Conservation (phyloP, 2,888 invertebrate species). For the Phengaris alcon region DNA sequence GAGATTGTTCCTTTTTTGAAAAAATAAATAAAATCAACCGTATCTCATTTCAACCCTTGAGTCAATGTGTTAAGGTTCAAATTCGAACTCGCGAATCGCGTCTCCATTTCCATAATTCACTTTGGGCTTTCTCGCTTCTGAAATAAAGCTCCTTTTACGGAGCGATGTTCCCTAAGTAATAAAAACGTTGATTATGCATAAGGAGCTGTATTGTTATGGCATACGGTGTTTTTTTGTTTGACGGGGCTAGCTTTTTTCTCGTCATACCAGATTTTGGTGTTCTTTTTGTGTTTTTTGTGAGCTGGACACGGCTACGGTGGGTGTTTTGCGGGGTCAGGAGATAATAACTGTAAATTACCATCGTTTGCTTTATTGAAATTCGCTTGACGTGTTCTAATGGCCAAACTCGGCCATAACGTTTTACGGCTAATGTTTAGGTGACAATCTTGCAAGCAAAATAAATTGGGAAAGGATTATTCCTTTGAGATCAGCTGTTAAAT, state of each 20-base stretch:
- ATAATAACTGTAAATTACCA: constrained; percentile 79
- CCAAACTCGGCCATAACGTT: constrained; percentile 47
- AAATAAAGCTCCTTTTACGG: constrained; percentile 76
- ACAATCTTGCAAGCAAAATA: neutral
- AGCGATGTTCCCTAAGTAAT: constrained; percentile 46
- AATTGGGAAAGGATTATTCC: constrained; percentile 13
- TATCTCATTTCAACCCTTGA: constrained; percentile 49
- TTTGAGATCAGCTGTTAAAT: neutral
- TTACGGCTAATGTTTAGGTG: constrained; percentile 32
- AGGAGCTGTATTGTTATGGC: constrained; percentile 38
- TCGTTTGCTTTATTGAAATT: constrained; percentile 75
- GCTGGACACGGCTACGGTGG: constrained; percentile 67
- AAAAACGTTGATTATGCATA: constrained; percentile 21
- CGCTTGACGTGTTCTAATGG: constrained; percentile 66
- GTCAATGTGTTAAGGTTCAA: constrained; percentile 38
- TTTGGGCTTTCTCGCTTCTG: constrained; percentile 75
- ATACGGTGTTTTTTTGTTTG: constrained; percentile 51
- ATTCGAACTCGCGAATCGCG: constrained; percentile 42
- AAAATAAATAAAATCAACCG: constrained; percentile 47
- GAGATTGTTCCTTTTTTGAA: constrained; percentile 71
- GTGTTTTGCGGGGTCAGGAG: constrained; percentile 78
- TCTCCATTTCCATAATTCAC: constrained; percentile 69
- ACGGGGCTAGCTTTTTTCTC: constrained; percentile 57
- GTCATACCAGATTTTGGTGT: constrained; percentile 72
- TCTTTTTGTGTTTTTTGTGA: constrained; percentile 67